Evolutionary conservation across 1,140 invertebrate genomes (phyloP).

Genomic region (Nautilus pompilius): DNA sequence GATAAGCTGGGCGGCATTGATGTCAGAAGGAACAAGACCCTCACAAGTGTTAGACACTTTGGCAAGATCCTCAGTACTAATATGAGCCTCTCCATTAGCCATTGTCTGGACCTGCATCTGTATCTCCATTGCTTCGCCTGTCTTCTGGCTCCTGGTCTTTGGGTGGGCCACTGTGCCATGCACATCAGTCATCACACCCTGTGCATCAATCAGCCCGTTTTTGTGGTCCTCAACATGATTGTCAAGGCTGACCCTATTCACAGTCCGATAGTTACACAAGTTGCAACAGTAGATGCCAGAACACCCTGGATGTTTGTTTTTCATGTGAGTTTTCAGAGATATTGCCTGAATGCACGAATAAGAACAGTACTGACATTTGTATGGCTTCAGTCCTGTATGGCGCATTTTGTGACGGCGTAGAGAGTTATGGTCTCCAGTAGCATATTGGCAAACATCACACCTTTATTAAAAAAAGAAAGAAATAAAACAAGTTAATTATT

Average conservation of each 20-base stretch:
- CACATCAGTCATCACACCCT: background rate
- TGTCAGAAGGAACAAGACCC: slow-evolving; percentile 57
- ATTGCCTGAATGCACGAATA: slow-evolving; percentile 81
- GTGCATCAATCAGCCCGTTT: slow-evolving; percentile 53
- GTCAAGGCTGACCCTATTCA: slow-evolving; percentile 61
- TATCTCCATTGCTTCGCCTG: slow-evolving; percentile 12
- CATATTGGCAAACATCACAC: slow-evolving; percentile 46
- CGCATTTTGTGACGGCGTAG: slow-evolving; percentile 84
- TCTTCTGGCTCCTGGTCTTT: slow-evolving; percentile 2
- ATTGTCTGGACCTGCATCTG: slow-evolving; percentile 33
- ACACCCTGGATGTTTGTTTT: slow-evolving; percentile 63
- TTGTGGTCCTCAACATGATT: slow-evolving; percentile 63
- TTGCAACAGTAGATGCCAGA: slow-evolving; percentile 62
- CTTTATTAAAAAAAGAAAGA: slow-evolving; percentile 28
- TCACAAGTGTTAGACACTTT: slow-evolving; percentile 24
- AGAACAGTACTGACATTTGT: slow-evolving; percentile 91
- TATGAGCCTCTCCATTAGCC: slow-evolving; percentile 23
- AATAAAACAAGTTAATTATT: background rate
- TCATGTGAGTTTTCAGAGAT: slow-evolving; percentile 67
- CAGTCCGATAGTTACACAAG: slow-evolving; percentile 62
- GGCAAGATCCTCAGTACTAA: slow-evolving; percentile 33
- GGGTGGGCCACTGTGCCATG: too few relatives aligned
- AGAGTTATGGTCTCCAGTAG: slow-evolving; percentile 76
- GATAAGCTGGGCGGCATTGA: slow-evolving; percentile 60
- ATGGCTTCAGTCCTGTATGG: slow-evolving; percentile 97